These are phyloP conservation scores for Morelia viridis DNA, from an alignment of 2,797 vertebrate genomes.

Conservation along the genomic window DNA sequence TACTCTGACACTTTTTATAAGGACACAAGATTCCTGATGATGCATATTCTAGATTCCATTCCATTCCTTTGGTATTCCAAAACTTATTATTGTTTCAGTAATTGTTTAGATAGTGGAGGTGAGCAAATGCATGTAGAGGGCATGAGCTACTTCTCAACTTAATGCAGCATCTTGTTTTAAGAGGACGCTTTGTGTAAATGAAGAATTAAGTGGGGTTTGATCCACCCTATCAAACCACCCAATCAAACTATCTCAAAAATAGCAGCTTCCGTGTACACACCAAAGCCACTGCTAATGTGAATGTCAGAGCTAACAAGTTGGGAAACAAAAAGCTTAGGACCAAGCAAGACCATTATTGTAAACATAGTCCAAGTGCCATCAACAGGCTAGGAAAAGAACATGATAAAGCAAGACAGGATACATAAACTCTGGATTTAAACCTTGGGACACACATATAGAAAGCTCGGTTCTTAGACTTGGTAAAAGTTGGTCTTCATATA, in stretches of 20 bases:
- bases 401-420: neutral
- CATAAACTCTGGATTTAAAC: neutral
- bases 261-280: neutral
- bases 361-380: neutral
- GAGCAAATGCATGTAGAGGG: neutral
- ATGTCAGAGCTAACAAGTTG: neutral
- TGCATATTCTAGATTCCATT: neutral
- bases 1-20: neutral
- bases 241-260: neutral
- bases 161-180: neutral
- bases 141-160: neutral
- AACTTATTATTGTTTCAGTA: neutral
- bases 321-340: neutral
- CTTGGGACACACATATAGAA: neutral
- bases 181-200: neutral
- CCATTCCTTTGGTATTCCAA: neutral
- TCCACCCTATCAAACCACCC: neutral
- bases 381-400: neutral
- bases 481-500: neutral
- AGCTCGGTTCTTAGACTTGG: neutral
- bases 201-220: neutral
- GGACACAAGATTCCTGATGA: neutral
- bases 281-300: neutral
- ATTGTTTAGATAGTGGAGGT: no score
- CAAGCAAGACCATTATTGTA: neutral